Percentiles rank a stretch among this genome's conserved stretches.
Conservation (phyloP, 2,888 invertebrate species). For the Apodemia zela region DNA sequence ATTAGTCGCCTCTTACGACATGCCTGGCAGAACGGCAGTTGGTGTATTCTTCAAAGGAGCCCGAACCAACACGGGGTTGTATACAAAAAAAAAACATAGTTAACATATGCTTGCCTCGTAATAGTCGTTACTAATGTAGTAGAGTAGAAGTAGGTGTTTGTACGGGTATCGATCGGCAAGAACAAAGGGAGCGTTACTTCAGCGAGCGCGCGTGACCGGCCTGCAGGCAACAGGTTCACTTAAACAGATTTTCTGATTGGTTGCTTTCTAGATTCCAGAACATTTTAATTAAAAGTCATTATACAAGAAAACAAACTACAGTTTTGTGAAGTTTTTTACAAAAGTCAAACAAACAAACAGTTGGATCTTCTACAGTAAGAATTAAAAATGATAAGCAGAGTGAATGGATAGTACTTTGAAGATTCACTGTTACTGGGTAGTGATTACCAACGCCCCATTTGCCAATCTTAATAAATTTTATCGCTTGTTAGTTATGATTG, state of each 20-base stretch:
- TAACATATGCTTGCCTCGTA: background rate
- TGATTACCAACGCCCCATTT: no score
- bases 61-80: no score
- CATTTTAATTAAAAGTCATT: background rate
- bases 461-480: no score
- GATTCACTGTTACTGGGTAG: no score
- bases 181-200: constrained; percentile 47
- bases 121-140: constrained; percentile 9
- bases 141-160: constrained; percentile 33
- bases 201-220: constrained; percentile 19
- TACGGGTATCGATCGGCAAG: constrained; percentile 54
- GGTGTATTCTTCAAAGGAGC: no score
- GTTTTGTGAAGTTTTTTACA: background rate
- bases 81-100: no score
- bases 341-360: background rate
- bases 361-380: no score
- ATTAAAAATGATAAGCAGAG: no score
- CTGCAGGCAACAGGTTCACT: constrained; percentile 31
- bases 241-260: constrained; percentile 30
- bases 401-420: no score
- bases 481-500: no score
- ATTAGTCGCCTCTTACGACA: no score
- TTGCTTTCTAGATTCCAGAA: constrained; percentile 16
- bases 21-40: no score
- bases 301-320: background rate